Conservation (phyloP, 1,140 invertebrate species). For the Drosophila baimaii region DNA sequence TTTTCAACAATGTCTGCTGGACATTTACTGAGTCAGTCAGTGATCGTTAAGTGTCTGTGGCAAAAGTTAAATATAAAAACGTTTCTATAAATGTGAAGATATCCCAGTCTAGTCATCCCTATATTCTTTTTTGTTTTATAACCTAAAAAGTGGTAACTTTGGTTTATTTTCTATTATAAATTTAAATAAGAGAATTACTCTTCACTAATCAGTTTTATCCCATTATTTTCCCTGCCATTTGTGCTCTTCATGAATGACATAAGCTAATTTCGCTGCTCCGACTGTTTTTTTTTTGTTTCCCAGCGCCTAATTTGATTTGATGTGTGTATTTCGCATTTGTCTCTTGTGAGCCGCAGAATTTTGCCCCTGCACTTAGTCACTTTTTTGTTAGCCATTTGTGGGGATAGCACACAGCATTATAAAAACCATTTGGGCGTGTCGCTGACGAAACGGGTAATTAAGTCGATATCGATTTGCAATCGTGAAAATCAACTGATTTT, state of each 20-base stretch:
- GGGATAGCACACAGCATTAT: constrained; percentile 1
- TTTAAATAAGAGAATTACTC: no score
- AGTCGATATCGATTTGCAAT: constrained; percentile 19
- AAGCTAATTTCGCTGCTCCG: constrained; percentile 16
- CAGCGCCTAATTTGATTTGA: constrained; percentile 60
- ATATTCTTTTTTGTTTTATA: background rate
- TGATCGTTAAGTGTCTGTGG: background rate
- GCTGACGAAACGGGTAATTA: constrained; percentile 47
- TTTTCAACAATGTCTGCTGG: constrained; percentile 33
- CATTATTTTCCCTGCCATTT: background rate
- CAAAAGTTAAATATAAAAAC: background rate
- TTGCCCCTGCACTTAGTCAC: constrained; percentile 32
- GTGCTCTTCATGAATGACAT: constrained; percentile 19
- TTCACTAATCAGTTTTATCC: background rate
- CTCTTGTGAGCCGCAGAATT: constrained; percentile 30
- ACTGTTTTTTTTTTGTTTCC: constrained; percentile 37
- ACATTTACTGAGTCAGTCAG: constrained; percentile 5
- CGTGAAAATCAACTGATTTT: constrained; percentile 10
- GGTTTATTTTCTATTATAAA: background rate
- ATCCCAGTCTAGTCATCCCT: background rate
- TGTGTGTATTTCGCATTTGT: constrained; percentile 28
- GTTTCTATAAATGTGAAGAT: background rate
- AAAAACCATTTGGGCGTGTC: constrained; percentile 39
- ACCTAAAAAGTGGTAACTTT: background rate
- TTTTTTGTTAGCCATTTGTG: constrained; percentile 10